These are phyloP conservation scores for Galleria mellonella DNA, from an alignment of 1,140 invertebrate genomes.

Conservation along the genomic window DNA sequence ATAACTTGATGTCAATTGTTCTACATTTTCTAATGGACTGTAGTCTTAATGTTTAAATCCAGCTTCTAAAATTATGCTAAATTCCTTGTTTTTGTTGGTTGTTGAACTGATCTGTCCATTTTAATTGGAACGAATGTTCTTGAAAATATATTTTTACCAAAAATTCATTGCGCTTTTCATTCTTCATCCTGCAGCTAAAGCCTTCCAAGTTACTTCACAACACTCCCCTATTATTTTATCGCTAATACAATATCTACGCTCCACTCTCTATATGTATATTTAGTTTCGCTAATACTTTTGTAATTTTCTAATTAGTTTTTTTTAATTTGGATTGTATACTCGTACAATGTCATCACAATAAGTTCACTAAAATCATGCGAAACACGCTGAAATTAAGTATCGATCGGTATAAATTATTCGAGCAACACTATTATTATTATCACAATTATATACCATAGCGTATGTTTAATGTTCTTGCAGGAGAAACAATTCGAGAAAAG, in stretches of 20 bases:
- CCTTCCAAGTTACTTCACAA: no score
- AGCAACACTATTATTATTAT: not conserved
- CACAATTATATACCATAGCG: not conserved
- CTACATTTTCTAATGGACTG: constrained; percentile 14
- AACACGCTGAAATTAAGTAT: not conserved
- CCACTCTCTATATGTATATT: not conserved
- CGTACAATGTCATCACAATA: no score
- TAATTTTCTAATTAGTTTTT: no score
- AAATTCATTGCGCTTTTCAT: constrained; percentile 64
- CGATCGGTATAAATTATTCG: not conserved
- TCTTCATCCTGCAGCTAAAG: constrained; percentile 41
- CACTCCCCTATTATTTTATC: no score
- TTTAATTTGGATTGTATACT: no score
- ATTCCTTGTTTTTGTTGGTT: constrained; percentile 35
- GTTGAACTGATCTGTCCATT: constrained; percentile 60
- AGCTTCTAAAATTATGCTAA: constrained; percentile 43
- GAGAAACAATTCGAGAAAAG: constrained; percentile 68
- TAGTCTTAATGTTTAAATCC: constrained; percentile 52
- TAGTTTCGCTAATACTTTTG: no score
- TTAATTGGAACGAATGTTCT: constrained; percentile 52
- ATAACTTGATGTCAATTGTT: constrained; percentile 25
- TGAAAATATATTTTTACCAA: constrained; percentile 69
- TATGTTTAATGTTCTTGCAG: constrained; percentile 43
- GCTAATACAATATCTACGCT: no score
- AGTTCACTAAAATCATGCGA: not conserved